Conservation (phyloP, 2,888 invertebrate genomes). For the Tetranychus piercei region DNA sequence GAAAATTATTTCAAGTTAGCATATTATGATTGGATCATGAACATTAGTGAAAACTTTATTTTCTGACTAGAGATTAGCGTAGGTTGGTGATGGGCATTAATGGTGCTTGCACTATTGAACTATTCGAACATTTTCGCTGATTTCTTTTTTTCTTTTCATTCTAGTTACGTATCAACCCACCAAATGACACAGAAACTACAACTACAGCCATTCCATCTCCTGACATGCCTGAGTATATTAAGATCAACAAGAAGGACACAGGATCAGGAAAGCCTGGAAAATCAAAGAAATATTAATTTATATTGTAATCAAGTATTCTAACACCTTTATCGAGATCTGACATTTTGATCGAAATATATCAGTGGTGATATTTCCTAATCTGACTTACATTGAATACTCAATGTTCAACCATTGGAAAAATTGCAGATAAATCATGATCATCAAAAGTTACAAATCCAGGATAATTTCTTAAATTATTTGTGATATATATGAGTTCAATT, state of each 20-base stretch:
- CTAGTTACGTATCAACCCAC: conserved; percentile 26
- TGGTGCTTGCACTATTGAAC: too few species aligned
- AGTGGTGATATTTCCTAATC: too few species aligned
- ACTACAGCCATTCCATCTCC: conserved; percentile 24
- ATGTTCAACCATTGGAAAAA: too few species aligned
- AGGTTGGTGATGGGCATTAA: neutral
- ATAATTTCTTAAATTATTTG: too few species aligned
- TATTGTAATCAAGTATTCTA: neutral
- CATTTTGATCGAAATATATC: too few species aligned
- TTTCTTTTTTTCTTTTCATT: conserved; percentile 1
- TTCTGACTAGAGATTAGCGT: neutral
- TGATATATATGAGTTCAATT: too few species aligned
- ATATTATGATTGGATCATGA: neutral
- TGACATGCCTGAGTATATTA: conserved; percentile 23
- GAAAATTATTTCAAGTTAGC: neutral
- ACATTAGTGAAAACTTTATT: neutral
- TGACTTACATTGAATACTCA: too few species aligned
- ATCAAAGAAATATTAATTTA: neutral
- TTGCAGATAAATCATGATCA: too few species aligned
- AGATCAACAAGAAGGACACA: conserved; percentile 6
- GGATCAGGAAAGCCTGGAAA: conserved; percentile 4
- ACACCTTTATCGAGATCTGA: too few species aligned
- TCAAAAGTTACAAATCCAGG: too few species aligned
- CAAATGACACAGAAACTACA: conserved; percentile 25
- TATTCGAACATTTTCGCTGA: neutral